Percentiles rank a stretch among this genome's conserved stretches.
These are phyloP conservation scores for Danionella cerebrum DNA, from an alignment of 2,113 vertebrate genomes.

Conservation along the genomic window DNA sequence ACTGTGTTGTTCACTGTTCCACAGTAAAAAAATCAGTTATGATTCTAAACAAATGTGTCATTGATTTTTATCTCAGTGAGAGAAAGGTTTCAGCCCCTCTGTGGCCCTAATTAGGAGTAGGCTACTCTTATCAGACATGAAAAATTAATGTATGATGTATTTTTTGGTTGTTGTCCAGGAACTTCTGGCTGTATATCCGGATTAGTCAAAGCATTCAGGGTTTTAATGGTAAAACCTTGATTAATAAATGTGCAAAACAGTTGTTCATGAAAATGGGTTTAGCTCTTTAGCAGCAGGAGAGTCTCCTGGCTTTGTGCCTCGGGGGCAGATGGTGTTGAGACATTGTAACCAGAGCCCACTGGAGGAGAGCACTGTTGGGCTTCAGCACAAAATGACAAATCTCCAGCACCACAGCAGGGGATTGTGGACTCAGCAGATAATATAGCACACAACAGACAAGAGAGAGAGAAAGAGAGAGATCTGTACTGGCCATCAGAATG, in stretches of 20 bases:
- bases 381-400: constrained; percentile 16
- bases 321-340: constrained; percentile 8
- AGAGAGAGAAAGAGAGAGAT: constrained; percentile 1
- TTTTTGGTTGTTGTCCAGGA: too few relatives aligned
- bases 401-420: background rate
- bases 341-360: constrained; percentile 20
- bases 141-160: too few relatives aligned
- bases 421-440: constrained; percentile 7
- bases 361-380: constrained; percentile 4
- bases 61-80: too few relatives aligned
- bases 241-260: background rate
- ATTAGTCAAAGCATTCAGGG: too few relatives aligned
- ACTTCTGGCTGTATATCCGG: too few relatives aligned
- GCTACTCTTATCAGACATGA: too few relatives aligned
- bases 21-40: too few relatives aligned
- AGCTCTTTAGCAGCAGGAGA: background rate
- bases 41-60: too few relatives aligned
- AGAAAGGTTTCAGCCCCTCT: too few relatives aligned
- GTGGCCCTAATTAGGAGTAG: too few relatives aligned
- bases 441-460: constrained; percentile 18
- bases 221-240: background rate
- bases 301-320: constrained; percentile 2
- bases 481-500: constrained; percentile 37
- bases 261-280: background rate
- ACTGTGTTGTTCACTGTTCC: too few relatives aligned